A percentile compares a stretch with the other conserved stretches of the same genome.
These are phyloP conservation scores for Onychostruthus taczanowskii DNA, from an alignment of 2,113 vertebrate species.

Conservation along the genomic window DNA sequence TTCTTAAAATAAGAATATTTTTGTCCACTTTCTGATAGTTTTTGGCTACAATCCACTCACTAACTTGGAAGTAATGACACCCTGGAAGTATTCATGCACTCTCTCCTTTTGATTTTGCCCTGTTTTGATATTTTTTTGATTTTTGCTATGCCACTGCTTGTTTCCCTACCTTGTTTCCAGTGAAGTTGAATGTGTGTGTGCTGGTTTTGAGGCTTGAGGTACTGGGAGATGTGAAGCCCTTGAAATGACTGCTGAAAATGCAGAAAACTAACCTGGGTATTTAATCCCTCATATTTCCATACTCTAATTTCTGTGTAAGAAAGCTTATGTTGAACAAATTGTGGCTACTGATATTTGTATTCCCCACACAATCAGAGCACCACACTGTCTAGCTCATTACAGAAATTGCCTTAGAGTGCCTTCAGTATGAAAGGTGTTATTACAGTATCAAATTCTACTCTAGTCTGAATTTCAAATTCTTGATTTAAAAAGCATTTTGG, in stretches of 20 bases:
- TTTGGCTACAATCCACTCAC: neutral
- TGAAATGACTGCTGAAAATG: neutral
- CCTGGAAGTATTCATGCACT: neutral
- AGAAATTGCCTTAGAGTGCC: conserved; percentile 38
- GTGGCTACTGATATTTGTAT: conserved; percentile 32
- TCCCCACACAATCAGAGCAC: neutral
- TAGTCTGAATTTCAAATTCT: conserved; percentile 33
- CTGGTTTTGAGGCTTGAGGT: neutral
- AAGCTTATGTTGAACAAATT: neutral
- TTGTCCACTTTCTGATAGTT: neutral
- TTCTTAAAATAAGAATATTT: neutral
- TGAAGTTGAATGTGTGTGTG: neutral
- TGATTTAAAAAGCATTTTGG: conserved; percentile 41
- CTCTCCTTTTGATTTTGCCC: neutral
- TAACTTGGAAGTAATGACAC: neutral
- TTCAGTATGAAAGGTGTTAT: conserved; percentile 43
- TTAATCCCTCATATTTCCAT: neutral
- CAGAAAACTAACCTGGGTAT: neutral
- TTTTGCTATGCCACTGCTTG: neutral
- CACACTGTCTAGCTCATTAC: conserved; percentile 18
- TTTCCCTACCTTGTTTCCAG: neutral
- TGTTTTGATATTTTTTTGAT: neutral
- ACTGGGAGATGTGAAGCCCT: neutral
- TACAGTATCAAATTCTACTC: conserved; percentile 35
- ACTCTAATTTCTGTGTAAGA: neutral